Conservation (phyloP, 2,113 vertebrate genomes). For the Neofelis nebulosa region DNA sequence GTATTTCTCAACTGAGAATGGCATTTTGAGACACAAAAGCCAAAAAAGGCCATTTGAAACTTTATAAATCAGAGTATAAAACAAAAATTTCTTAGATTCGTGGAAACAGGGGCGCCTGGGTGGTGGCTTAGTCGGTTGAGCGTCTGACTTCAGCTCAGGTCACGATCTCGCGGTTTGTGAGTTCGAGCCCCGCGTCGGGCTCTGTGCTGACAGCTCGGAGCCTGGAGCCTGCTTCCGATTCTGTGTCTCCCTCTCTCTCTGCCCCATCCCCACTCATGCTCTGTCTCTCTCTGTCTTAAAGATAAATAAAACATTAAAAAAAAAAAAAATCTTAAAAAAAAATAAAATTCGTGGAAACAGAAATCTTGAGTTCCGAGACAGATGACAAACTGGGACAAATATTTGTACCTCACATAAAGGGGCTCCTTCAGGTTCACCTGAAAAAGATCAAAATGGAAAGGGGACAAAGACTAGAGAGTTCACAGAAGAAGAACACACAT, state of each 20-base stretch:
- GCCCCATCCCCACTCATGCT: no score
- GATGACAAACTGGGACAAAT: neutral
- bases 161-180: no score
- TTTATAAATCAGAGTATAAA: neutral
- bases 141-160: no score
- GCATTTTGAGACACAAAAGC: neutral
- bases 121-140: no score
- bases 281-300: no score
- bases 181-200: fast-evolving
- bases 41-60: neutral
- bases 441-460: neutral
- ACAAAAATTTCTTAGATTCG: neutral
- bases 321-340: neutral
- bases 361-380: neutral
- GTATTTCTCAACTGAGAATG: neutral
- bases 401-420: neutral
- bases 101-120: neutral
- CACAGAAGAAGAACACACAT: neutral
- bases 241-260: no score
- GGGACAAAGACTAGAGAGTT: neutral
- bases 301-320: no score
- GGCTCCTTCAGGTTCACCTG: neutral
- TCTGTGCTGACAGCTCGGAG: no score
- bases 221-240: no score
- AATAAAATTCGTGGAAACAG: neutral